Evolutionary conservation across 2,888 invertebrate genomes (phyloP), one percentile per base, ranked within the genome.

Genomic region (Apomyelois bistriatella): DNA sequence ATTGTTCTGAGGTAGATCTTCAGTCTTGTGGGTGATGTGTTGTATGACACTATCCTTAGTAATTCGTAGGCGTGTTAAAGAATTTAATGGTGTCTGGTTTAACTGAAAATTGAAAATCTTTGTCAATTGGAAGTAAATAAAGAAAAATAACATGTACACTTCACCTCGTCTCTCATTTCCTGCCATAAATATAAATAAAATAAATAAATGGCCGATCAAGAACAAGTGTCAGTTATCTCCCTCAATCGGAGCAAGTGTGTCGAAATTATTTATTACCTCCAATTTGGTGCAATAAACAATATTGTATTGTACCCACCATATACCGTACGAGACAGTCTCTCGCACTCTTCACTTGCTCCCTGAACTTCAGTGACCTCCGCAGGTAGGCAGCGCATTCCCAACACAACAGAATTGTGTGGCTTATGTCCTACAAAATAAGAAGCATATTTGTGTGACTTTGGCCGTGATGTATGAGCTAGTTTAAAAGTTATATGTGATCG

Each of bases 321-420:
- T 65, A 65, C 6, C 55, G 58, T 1, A 57, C 52, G 0, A 85
- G 61, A 0, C 47, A 52, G 0, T 66, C 53, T 2, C 74, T 68
- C 0, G 84, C 81, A 0, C 52, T 50, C 3, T 54, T 59, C 0
- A 81, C 75, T 65, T 76, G 77, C 1, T 54, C 56, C 28, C 62
- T 74, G 37, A 81, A 85, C 1, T 41, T 59, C 1, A 68, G 6
- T 9, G 64, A 60, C 46, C 62, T 70, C 2, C 58, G 61, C 0
- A 83, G 48, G 0, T 67, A 55, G 0, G 72, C 72, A 0, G 43
- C 48, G 35, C 85, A 85, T 53, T 85, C 83, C 72, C 74, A 76
- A 46, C 85, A 84, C 1, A 85, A 37, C 0, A 30, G 37, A 1
- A 70, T 52, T 0, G 57, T 49, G 53, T 61, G 60, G 22, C 61